Evolutionary conservation across 2,888 invertebrate genomes (phyloP).

Genomic region (Trichopoda pennipes): DNA sequence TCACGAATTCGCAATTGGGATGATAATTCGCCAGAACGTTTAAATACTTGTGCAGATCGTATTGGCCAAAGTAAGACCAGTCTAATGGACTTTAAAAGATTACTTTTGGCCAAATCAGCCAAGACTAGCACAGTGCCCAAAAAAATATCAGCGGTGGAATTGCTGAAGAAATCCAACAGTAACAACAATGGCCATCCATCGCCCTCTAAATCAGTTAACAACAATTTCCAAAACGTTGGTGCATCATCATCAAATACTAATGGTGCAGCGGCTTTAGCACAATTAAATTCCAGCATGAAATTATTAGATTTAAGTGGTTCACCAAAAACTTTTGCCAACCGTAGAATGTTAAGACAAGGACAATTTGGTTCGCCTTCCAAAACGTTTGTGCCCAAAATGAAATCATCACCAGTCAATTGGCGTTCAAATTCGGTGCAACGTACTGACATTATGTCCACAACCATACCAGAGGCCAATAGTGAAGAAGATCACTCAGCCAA

Average conservation of each 20-base stretch:
- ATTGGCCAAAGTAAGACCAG: constrained; percentile 88
- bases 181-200: constrained; percentile 69
- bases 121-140: constrained; percentile 83
- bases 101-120: constrained; percentile 88
- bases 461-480: constrained; percentile 91
- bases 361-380: constrained; percentile 83
- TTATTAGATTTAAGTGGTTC: constrained; percentile 87
- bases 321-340: constrained; percentile 86
- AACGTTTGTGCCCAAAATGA: constrained; percentile 83
- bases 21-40: constrained; percentile 77
- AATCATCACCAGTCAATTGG: constrained; percentile 82
- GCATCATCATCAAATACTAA: not conserved
- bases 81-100: constrained; percentile 90
- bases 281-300: constrained; percentile 82
- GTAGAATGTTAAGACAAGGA: constrained; percentile 83
- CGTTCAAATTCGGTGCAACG: constrained; percentile 79
- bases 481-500: constrained; percentile 88
- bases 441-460: constrained; percentile 91
- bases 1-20: constrained; percentile 74
- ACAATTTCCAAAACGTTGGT: constrained; percentile 15
- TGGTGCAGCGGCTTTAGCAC: constrained; percentile 6
- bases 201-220: constrained; percentile 27
- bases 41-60: constrained; percentile 84
- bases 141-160: constrained; percentile 89
- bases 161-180: constrained; percentile 83